These are phyloP conservation scores for Loxodonta africana DNA, from an alignment of 2,113 vertebrate genomes.

Conservation along the genomic window DNA sequence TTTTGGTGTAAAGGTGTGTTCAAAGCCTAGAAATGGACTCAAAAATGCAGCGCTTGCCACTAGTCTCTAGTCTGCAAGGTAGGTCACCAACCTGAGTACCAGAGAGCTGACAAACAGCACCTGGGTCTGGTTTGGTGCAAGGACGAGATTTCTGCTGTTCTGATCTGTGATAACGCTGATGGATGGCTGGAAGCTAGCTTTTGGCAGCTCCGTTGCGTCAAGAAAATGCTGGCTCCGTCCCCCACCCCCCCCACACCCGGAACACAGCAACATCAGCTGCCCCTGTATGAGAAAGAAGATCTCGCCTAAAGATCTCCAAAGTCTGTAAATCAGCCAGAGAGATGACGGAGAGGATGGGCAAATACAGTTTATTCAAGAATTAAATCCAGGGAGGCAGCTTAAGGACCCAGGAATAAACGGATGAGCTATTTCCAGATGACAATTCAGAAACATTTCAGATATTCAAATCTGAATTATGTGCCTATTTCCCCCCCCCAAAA, in stretches of 20 bases:
- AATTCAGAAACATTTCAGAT: slow-evolving; percentile 12
- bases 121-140: slow-evolving; percentile 64
- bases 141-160: slow-evolving; percentile 61
- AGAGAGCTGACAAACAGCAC: slow-evolving; percentile 61
- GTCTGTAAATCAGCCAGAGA: slow-evolving; percentile 63
- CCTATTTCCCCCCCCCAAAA: neutral
- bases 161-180: slow-evolving; percentile 37
- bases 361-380: slow-evolving; percentile 68
- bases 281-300: slow-evolving; percentile 59
- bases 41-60: slow-evolving; percentile 14
- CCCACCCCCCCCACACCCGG: neutral
- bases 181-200: slow-evolving; percentile 62
- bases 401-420: slow-evolving; percentile 71
- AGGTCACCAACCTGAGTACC: slow-evolving; percentile 57
- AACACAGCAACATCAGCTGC: slow-evolving; percentile 68
- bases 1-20: slow-evolving; percentile 58
- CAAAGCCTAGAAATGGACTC: neutral
- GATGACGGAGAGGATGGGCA: slow-evolving; percentile 24
- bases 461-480: slow-evolving; percentile 44
- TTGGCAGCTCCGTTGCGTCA: slow-evolving; percentile 64
- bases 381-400: slow-evolving; percentile 43
- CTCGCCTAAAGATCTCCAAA: slow-evolving; percentile 67
- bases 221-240: slow-evolving; percentile 44
- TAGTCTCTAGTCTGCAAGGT: slow-evolving; percentile 52
- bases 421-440: slow-evolving; percentile 68